Conservation (phyloP, 2,888 invertebrate species). For the Kuschelorhynchus macadamiae region DNA sequence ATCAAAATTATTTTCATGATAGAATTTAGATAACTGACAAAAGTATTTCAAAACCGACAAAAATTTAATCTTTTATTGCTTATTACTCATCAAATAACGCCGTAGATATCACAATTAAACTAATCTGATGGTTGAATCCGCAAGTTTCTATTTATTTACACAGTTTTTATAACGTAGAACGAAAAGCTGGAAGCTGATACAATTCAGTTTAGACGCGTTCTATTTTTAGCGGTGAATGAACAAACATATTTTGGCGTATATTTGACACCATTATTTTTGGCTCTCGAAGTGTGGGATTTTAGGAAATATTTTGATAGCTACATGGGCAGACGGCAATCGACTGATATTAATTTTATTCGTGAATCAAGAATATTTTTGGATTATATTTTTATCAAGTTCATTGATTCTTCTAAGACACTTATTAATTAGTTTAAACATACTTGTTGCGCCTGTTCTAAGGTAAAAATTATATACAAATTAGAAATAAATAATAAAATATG, state of each 20-base stretch:
- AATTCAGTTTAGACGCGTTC: constrained; percentile 27
- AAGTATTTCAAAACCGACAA: too few relatives aligned
- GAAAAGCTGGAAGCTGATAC: neutral
- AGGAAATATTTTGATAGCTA: neutral
- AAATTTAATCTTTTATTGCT: too few relatives aligned
- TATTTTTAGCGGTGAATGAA: constrained; percentile 13
- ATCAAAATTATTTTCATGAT: too few relatives aligned
- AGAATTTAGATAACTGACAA: too few relatives aligned
- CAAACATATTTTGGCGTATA: constrained; percentile 1
- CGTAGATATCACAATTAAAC: too few relatives aligned
- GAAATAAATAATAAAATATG: too few relatives aligned
- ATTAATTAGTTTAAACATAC: neutral
- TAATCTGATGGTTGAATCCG: too few relatives aligned
- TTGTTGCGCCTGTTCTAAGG: too few relatives aligned
- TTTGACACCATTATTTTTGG: neutral
- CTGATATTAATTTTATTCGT: neutral
- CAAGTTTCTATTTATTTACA: neutral
- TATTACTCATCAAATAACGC: too few relatives aligned
- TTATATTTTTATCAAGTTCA: neutral
- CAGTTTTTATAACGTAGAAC: neutral
- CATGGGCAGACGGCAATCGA: neutral
- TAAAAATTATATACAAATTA: too few relatives aligned
- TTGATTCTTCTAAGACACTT: neutral
- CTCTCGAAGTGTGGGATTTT: neutral
- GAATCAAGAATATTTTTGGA: neutral